These are phyloP conservation scores for Sturnira hondurensis DNA, from an alignment of 2,113 vertebrate species.

Conservation along the genomic window DNA sequence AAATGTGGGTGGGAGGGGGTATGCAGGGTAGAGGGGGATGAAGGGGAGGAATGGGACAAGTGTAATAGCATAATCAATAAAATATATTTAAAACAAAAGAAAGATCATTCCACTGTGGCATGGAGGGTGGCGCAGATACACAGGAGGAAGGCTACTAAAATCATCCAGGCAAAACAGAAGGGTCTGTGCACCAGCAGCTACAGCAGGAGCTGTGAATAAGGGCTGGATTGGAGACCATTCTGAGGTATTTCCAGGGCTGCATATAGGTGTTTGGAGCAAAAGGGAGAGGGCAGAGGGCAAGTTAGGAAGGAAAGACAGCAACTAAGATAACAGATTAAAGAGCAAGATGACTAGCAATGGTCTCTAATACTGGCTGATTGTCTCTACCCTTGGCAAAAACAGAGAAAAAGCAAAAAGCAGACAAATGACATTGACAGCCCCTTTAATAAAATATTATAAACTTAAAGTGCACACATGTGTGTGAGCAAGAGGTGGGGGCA, in stretches of 20 bases:
- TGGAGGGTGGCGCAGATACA: not conserved
- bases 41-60: too few relatives aligned
- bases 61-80: too few relatives aligned
- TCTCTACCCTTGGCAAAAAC: not conserved
- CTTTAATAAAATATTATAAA: not conserved
- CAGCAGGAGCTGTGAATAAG: not conserved
- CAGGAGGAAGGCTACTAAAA: not conserved
- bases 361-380: fast-evolving
- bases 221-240: not conserved
- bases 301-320: too few relatives aligned
- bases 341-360: not conserved
- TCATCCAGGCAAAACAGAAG: not conserved
- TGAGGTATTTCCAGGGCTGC: not conserved
- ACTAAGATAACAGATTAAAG: not conserved
- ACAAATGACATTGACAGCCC: not conserved
- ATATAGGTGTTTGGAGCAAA: not conserved
- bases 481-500: not conserved
- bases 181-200: too few relatives aligned
- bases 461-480: not conserved
- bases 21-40: too few relatives aligned
- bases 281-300: not conserved
- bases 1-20: too few relatives aligned
- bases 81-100: too few relatives aligned
- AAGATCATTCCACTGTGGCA: not conserved
- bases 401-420: not conserved